A percentile compares a stretch with the other conserved stretches of the same genome.
Conservation (phyloP, 1,140 invertebrate genomes). For the Drosophila miranda region DNA sequence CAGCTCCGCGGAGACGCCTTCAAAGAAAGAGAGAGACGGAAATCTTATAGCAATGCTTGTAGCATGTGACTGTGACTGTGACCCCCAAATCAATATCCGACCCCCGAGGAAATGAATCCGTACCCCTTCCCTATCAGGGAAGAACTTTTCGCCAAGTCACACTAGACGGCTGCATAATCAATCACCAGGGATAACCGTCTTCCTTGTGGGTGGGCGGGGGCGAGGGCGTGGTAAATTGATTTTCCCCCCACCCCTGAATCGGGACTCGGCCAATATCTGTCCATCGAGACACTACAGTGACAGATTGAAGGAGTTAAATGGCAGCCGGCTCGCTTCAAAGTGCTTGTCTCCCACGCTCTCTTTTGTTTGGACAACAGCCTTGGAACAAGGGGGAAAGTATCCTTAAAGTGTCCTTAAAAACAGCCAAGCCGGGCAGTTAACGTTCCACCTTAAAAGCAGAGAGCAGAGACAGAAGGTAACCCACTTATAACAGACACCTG, state of each 20-base stretch:
- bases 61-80: conserved; percentile 3
- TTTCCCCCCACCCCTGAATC: conserved; percentile 41
- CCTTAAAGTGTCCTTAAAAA: too few relatives aligned
- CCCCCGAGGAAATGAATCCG: neutral
- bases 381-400: neutral
- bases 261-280: conserved; percentile 56
- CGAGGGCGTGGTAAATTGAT: conserved; percentile 68
- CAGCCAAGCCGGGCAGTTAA: too few relatives aligned
- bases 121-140: conserved; percentile 3
- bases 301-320: conserved; percentile 79
- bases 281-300: conserved; percentile 66
- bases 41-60: conserved; percentile 21
- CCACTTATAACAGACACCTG: neutral
- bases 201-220: conserved; percentile 11
- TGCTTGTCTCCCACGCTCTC: conserved; percentile 19
- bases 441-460: too few relatives aligned
- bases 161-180: conserved; percentile 67
- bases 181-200: conserved; percentile 75
- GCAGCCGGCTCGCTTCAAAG: conserved; percentile 34
- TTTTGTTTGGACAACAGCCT: conserved; percentile 17
- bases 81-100: too few relatives aligned
- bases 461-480: too few relatives aligned
- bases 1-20: conserved; percentile 92
- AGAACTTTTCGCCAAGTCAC: conserved; percentile 71
- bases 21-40: conserved; percentile 22